A percentile compares a stretch with the other conserved stretches of the same genome.
phyloP scores from a whole-genome alignment of 2,888 invertebrate genomes.

The Meteorus cinctellus region DNA sequence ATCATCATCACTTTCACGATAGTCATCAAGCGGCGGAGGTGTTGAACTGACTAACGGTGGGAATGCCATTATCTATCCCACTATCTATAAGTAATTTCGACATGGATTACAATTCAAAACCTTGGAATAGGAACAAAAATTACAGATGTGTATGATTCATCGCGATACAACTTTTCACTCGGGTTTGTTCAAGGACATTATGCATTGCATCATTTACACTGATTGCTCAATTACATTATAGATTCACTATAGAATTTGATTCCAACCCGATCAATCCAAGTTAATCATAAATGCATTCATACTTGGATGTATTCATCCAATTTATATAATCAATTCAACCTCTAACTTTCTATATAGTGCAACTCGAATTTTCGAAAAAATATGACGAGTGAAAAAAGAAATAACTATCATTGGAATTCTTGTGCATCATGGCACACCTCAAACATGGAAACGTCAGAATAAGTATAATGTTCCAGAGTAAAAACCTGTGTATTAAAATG shows the following conservation, averaged over 20 bases:
- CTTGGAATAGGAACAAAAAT: not conserved
- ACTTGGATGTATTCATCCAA: not conserved
- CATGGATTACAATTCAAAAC: not conserved
- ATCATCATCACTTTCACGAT: slow-evolving; percentile 76
- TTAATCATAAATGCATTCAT: not conserved
- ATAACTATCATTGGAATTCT: not conserved
- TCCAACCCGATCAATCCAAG: not conserved
- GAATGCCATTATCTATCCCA: slow-evolving; percentile 75
- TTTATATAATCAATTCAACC: not conserved
- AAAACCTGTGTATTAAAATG: too few species aligned
- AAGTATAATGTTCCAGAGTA: not conserved
- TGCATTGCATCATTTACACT: not conserved
- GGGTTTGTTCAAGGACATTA: not conserved
- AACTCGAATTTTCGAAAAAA: not conserved
- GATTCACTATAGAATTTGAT: not conserved
- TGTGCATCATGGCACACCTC: not conserved
- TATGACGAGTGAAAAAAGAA: not conserved
- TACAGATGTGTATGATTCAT: not conserved
- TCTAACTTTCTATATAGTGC: too few species aligned
- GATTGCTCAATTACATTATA: not conserved
- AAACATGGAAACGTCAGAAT: not conserved
- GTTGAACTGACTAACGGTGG: slow-evolving; percentile 81
- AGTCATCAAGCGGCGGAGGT: slow-evolving; percentile 79
- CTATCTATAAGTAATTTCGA: not conserved
- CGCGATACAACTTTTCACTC: slow-evolving; percentile 9